phyloP scores from a whole-genome alignment of 1,140 invertebrate species.

The Danaus melanippus region DNA sequence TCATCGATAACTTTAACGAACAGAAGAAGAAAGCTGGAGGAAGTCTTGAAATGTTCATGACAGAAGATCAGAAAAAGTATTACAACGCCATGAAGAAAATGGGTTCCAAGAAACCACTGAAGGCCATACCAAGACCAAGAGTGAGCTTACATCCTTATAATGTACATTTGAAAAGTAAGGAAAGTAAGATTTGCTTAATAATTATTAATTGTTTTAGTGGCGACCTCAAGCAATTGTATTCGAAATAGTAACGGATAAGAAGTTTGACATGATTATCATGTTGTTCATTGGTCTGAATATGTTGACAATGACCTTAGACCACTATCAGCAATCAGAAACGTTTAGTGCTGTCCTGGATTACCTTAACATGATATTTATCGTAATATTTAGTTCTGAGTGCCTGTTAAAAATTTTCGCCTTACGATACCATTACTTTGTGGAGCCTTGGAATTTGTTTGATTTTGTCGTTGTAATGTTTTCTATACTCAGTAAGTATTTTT shows the following conservation, averaged over 20 bases:
- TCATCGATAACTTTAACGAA: slow-evolving; percentile 99
- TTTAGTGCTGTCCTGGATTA: slow-evolving; percentile 89
- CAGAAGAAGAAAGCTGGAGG: slow-evolving; percentile 99
- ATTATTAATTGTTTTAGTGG: slow-evolving; percentile 81
- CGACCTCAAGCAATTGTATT: slow-evolving; percentile 96
- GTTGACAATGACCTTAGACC: slow-evolving; percentile 98
- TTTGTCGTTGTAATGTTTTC: slow-evolving; percentile 99
- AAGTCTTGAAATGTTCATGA: slow-evolving; percentile 99
- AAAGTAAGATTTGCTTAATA: too few relatives aligned
- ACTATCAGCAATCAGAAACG: slow-evolving; percentile 89
- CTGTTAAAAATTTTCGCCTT: slow-evolving; percentile 97
- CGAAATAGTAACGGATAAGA: slow-evolving; percentile 97
- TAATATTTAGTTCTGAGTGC: slow-evolving; percentile 98
- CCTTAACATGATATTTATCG: slow-evolving; percentile 98
- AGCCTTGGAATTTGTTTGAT: slow-evolving; percentile 99
- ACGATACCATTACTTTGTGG: slow-evolving; percentile 98
- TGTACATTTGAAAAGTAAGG: too few relatives aligned
- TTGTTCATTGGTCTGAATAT: slow-evolving; percentile 98
- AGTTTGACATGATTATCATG: slow-evolving; percentile 99
- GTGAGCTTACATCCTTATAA: slow-evolving; percentile 62
- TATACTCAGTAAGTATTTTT: slow-evolving; percentile 86
- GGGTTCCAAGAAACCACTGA: slow-evolving; percentile 97
- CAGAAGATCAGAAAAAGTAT: slow-evolving; percentile 99
- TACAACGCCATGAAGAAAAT: slow-evolving; percentile 99
- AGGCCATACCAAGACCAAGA: slow-evolving; percentile 96